Evolutionary conservation across 2,888 invertebrate genomes (phyloP).

Genomic region (Smittia sp.): DNA sequence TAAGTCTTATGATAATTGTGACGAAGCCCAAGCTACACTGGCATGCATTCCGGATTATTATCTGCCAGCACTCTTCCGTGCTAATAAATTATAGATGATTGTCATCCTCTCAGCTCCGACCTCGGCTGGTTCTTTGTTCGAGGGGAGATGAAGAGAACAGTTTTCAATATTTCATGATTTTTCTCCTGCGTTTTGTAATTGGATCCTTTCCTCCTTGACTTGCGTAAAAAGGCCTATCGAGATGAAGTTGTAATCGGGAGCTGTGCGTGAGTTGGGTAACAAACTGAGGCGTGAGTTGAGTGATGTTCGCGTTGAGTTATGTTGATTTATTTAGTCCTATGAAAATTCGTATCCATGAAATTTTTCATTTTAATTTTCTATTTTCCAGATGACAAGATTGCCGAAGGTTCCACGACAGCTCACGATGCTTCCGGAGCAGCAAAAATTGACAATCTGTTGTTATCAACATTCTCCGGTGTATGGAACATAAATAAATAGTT

Average conservation of each 20-base stretch:
- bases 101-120: constrained; percentile 16
- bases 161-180: constrained; percentile 28
- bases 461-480: constrained; percentile 6
- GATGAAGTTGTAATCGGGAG: too few species aligned
- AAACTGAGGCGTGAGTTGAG: too few species aligned
- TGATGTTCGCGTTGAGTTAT: too few species aligned
- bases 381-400: background rate
- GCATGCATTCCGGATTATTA: constrained; percentile 17
- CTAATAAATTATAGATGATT: constrained; percentile 42
- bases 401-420: background rate
- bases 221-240: background rate
- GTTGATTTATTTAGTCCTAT: too few species aligned
- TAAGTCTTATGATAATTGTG: background rate
- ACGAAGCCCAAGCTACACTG: background rate
- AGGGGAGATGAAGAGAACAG: constrained; percentile 16
- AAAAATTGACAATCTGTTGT: constrained; percentile 9
- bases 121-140: background rate
- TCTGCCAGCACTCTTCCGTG: constrained; percentile 20
- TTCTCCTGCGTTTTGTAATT: constrained; percentile 2
- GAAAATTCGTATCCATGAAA: background rate
- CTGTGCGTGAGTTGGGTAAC: too few species aligned
- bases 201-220: background rate
- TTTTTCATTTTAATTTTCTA: background rate
- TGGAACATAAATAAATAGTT: constrained; percentile 18
- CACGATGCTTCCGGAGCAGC: background rate